A percentile compares a stretch with the other conserved stretches of the same genome.
Conservation (phyloP, 2,797 vertebrate species). For the Simalia tracyae region DNA sequence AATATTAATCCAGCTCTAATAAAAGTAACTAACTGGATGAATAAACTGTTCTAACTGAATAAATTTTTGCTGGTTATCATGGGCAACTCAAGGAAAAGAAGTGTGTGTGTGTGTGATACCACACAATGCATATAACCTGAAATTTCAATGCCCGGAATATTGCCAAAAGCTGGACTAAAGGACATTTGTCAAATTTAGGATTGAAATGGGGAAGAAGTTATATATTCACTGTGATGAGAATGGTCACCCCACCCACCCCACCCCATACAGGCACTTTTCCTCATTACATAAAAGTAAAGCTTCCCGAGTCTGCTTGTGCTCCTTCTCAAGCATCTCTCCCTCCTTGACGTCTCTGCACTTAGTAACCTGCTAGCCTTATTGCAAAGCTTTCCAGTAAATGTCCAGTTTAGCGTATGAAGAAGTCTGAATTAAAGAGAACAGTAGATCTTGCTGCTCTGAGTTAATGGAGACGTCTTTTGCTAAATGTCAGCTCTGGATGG, state of each 20-base stretch:
- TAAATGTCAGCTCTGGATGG: constrained; percentile 56
- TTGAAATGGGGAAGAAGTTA: not conserved
- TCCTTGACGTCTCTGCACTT: constrained; percentile 48
- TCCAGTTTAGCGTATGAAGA: constrained; percentile 59
- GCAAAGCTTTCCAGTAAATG: constrained; percentile 62
- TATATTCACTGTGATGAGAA: not conserved
- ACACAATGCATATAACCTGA: not conserved
- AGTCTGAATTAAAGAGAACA: constrained; percentile 63
- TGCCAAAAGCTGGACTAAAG: not conserved
- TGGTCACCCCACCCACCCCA: not conserved
- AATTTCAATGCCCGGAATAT: not conserved
- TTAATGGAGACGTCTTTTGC: constrained; percentile 64
- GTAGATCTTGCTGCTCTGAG: constrained; percentile 41
- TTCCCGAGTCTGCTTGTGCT: not conserved
- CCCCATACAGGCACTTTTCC: not conserved
- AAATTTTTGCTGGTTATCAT: not conserved
- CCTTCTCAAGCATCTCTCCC: constrained; percentile 35
- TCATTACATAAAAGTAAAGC: not conserved
- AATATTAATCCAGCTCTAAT: not conserved
- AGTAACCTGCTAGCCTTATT: constrained; percentile 51
- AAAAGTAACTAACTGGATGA: not conserved
- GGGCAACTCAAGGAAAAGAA: not conserved
- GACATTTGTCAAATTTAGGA: not conserved
- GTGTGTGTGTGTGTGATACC: not conserved
- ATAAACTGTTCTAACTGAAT: not conserved